Base-by-base conservation (phyloP, 2,797 vertebrate genomes). In the Synanceia verrucosa region DNA sequence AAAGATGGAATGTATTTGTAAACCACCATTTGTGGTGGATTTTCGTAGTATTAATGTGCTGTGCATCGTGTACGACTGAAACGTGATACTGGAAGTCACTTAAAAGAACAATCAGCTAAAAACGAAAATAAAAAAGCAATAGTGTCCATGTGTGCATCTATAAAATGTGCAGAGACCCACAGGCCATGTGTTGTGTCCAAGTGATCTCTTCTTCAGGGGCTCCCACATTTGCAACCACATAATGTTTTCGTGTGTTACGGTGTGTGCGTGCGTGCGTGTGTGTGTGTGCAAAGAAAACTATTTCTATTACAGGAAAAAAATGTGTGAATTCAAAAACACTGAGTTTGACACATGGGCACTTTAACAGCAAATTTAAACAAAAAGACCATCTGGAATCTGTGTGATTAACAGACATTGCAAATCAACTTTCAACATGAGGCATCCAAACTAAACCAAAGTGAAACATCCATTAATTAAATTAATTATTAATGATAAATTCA, bases 401-500 rank as follows among this genome's bases (percentile, higher is more conserved):
- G 76, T 77, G 83, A 86, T 89, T 83, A 79, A 87, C 88, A 89
- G 79, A 91, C 73, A 85, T 75, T 81, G 88, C 84, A 91, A 96
- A 95, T 95, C 88, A 94, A 93, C 92, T 93, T 96, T 95, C 95
- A 95, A 95, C 95, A 95, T 95, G 95, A 97, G 95, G 96, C 95
- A 96, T 97, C 95, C 95, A 95, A 96, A 96, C 94, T 94, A 95
- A 97, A 96, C 95, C 95, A 87, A 89, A 96, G 94, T 95, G 95
- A 96, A 96, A 96, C 95, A 95, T 95, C 95, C 94, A 96, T 96
- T 95, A 95, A 96, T 96, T 94, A 95, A 97, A 95, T 95, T 69
- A 97, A 95, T 95, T 76, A 84, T 93, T 94, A 93, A 96, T 94
- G 95, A 94, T 91, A 96, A 96, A 96, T 95, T 96, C 95, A 96